Conservation (phyloP, 1,140 invertebrate species). For the Nixonia krombeini region DNA sequence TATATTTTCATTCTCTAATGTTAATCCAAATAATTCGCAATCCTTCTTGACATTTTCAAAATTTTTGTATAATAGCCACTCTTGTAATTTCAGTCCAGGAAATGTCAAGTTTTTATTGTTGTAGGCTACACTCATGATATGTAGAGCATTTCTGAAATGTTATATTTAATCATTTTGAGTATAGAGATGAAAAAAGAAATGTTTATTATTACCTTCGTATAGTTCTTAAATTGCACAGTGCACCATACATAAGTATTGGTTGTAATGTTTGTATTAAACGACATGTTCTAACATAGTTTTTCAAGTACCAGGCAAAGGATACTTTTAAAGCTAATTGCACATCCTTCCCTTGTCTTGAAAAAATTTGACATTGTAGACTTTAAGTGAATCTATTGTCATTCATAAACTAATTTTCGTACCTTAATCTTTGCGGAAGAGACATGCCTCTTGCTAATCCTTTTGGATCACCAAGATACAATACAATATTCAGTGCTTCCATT, state of each 20-base stretch:
- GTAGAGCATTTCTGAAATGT: conserved; percentile 69
- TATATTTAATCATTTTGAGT: too few relatives aligned
- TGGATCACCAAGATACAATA: conserved; percentile 74
- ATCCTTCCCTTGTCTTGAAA: conserved; percentile 24
- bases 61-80: conserved; percentile 58
- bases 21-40: conserved; percentile 52
- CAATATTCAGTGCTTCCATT: conserved; percentile 75
- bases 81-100: conserved; percentile 59
- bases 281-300: conserved; percentile 72
- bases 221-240: conserved; percentile 65
- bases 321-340: conserved; percentile 62
- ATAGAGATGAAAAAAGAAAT: too few relatives aligned
- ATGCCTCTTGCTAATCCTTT: conserved; percentile 71
- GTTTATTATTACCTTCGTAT: conserved; percentile 68
- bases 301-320: conserved; percentile 69
- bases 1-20: conserved; percentile 46
- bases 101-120: conserved; percentile 71
- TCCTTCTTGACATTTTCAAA: conserved; percentile 48
- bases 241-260: conserved; percentile 68
- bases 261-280: conserved; percentile 66
- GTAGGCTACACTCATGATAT: conserved; percentile 73
- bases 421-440: conserved; percentile 54
- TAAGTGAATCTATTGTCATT: not conserved
- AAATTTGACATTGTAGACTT: not conserved
- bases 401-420: conserved; percentile 35